Evolutionary conservation across 2,113 vertebrate genomes (phyloP).

Genomic region (Diadophis punctatus): DNA sequence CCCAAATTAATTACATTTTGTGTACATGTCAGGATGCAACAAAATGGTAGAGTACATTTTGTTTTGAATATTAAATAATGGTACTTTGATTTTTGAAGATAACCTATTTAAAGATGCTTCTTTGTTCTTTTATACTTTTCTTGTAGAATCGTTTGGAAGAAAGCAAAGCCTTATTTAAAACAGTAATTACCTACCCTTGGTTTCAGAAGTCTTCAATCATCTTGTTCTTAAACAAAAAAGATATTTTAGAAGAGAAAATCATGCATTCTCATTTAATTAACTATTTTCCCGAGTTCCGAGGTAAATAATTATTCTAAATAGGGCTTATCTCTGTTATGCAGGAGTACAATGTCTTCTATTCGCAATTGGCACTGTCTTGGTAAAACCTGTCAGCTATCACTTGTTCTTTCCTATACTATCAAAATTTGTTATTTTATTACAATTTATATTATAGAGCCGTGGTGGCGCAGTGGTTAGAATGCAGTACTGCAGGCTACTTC

Average conservation of each 20-base stretch:
- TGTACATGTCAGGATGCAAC: background rate
- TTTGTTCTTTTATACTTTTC: constrained; percentile 12
- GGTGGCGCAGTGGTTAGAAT: too few species aligned
- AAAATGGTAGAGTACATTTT: background rate
- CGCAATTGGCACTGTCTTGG: background rate
- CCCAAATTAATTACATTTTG: background rate
- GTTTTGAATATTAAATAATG: background rate
- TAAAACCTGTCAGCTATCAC: background rate
- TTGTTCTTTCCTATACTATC: background rate
- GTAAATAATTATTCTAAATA: constrained; percentile 57
- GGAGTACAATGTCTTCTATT: background rate
- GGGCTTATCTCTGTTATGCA: background rate
- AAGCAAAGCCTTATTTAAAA: constrained; percentile 86
- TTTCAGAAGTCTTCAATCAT: constrained; percentile 85
- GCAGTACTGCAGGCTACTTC: too few species aligned
- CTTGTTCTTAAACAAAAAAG: constrained; percentile 87
- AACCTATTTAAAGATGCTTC: background rate
- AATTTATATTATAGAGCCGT: too few species aligned
- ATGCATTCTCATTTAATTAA: constrained; percentile 74
- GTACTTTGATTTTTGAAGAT: background rate
- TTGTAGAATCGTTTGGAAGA: constrained; percentile 82
- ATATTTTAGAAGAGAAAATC: constrained; percentile 86
- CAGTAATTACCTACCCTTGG: constrained; percentile 76
- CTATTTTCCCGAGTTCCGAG: constrained; percentile 80
- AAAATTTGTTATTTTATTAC: background rate